Percentiles rank a stretch among this genome's conserved stretches.
phyloP scores from a whole-genome alignment of 2,113 vertebrate genomes.

The Corapipo altera region DNA sequence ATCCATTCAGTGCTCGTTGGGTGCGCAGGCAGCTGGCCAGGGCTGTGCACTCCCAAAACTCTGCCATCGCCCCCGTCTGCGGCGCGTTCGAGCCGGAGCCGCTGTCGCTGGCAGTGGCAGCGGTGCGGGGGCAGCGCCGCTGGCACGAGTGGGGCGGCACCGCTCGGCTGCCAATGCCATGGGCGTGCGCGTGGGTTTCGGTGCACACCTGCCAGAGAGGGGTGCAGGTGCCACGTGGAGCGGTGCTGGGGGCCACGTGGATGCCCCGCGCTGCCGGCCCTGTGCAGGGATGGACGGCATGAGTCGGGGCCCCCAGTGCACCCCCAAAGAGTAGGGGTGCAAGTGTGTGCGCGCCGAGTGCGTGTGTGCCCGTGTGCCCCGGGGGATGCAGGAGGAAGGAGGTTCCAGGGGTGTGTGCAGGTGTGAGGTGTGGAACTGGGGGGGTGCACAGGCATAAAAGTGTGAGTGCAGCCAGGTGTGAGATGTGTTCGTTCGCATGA shows the following conservation, averaged over 20 bases:
- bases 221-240: rapidly evolving
- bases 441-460: background rate
- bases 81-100: rapidly evolving
- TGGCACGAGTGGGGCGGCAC: background rate
- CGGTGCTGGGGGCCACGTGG: rapidly evolving
- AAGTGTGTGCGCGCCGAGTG: rapidly evolving
- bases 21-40: background rate
- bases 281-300: rapidly evolving
- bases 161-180: background rate
- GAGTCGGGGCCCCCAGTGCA: background rate
- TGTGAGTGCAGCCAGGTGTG: background rate
- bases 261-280: background rate
- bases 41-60: background rate
- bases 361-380: background rate
- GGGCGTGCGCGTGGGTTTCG: rapidly evolving
- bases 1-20: background rate
- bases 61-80: background rate
- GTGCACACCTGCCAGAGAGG: background rate
- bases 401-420: background rate
- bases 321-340: background rate
- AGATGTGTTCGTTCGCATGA: rapidly evolving
- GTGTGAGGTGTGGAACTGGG: background rate
- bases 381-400: background rate
- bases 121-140: background rate
- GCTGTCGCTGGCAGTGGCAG: background rate